A percentile compares a stretch with the other conserved stretches of the same genome.
These are phyloP conservation scores for Crossaster papposus DNA, from an alignment of 53 echinoderm and acorn worm species.

Conservation along the genomic window DNA sequence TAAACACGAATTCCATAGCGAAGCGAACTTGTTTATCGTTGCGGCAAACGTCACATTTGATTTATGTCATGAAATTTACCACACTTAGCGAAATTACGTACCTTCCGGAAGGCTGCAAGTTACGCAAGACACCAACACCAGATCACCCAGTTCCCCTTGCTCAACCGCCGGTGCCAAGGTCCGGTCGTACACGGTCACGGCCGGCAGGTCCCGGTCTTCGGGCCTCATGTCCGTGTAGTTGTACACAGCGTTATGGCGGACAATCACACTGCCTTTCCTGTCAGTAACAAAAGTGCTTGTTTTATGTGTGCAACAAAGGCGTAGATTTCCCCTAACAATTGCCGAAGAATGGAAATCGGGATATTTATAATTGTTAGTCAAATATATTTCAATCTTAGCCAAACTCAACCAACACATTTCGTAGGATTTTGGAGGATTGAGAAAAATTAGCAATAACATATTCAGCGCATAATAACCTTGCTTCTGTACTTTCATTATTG, in stretches of 20 bases:
- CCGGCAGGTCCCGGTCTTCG: not conserved
- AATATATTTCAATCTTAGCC: too few species aligned
- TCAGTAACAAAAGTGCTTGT: not conserved
- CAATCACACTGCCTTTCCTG: conserved; percentile 25
- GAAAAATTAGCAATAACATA: too few species aligned
- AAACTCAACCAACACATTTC: too few species aligned
- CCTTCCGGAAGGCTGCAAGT: not conserved
- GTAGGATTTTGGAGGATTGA: too few species aligned
- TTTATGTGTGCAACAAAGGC: not conserved
- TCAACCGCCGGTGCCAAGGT: conserved; percentile 4
- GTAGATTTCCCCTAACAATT: not conserved
- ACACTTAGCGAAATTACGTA: too few species aligned
- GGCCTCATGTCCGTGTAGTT: not conserved
- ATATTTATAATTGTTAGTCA: too few species aligned
- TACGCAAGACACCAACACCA: not conserved
- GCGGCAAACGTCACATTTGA: too few species aligned
- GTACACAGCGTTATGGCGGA: not conserved
- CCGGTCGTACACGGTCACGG: not conserved
- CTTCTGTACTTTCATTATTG: too few species aligned
- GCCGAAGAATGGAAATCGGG: not conserved
- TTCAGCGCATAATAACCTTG: too few species aligned
- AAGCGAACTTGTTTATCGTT: too few species aligned
- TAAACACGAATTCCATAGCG: too few species aligned
- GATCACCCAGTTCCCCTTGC: not conserved
- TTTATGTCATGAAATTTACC: too few species aligned